Percentiles rank a stretch among this genome's conserved stretches.
Evolutionary conservation across 2,888 invertebrate species (phyloP).

Genomic region (Zonitis immaculata): DNA sequence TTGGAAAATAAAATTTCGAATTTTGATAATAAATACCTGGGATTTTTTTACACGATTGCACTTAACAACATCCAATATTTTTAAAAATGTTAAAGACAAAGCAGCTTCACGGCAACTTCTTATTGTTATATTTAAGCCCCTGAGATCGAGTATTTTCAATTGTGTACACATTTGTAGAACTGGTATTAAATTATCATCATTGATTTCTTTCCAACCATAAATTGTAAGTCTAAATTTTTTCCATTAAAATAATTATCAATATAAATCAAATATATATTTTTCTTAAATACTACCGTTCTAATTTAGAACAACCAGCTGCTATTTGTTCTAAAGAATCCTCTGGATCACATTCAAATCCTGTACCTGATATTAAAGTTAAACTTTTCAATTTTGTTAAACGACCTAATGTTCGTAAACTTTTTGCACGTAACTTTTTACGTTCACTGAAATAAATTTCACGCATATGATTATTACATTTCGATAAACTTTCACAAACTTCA

Average conservation of each 20-base stretch:
- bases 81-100: conserved; percentile 30
- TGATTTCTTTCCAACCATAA: conserved; percentile 37
- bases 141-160: conserved; percentile 31
- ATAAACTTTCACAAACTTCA: conserved; percentile 34
- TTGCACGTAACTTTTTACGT: conserved; percentile 29
- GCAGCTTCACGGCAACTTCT: conserved; percentile 37
- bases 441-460: conserved; percentile 34
- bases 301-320: conserved; percentile 34
- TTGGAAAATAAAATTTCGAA: too few species aligned
- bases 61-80: conserved; percentile 33
- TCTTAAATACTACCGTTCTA: conserved; percentile 34
- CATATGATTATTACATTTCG: conserved; percentile 28
- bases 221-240: conserved; percentile 29
- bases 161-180: conserved; percentile 34
- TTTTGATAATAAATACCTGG: too few species aligned
- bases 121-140: conserved; percentile 35
- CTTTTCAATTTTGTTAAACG: conserved; percentile 32
- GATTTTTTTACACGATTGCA: conserved; percentile 34
- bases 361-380: conserved; percentile 29
- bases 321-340: conserved; percentile 37
- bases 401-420: conserved; percentile 32
- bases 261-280: too few species aligned
- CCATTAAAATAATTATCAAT: background rate
- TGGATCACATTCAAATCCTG: conserved; percentile 34
- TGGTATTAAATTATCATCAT: conserved; percentile 35